Evolutionary conservation across 2,113 vertebrate species (phyloP), one percentile per base, ranked within the genome.

Genomic region (Centropus unirufus): DNA sequence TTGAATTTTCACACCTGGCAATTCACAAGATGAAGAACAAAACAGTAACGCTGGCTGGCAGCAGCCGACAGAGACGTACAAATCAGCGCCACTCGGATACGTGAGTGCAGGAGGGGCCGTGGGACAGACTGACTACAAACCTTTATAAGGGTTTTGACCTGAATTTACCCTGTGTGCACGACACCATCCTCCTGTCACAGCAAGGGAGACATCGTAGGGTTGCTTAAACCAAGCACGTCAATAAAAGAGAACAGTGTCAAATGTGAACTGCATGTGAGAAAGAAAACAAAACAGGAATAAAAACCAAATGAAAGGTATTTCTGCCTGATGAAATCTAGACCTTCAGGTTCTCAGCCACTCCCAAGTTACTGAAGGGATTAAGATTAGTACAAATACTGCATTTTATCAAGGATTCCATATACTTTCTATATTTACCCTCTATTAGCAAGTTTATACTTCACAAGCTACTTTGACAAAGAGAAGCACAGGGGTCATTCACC

Each of bases 1-100:
- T 75, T 91, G 95, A 34, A 57, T 77, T 83, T 83, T 86, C 86
- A 91, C 83, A 90, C 81, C 90, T 93, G 94, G 93, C 83, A 87
- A 20, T 82, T 81, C 49, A 29, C 6, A 80, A 39, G 59, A 42
- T 89, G 83, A 92, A 17, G 92, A 96, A 93, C 76, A 62, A 8
- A 91, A 90, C 61, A 39, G 73, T 52, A 91, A 93, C 34, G 12
- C 1, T 51, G 58, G 22, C 0, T 83, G 95, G 91, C 91, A 87
- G 79, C 74, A 90, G 63, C 59, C 85, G 87, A 95, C 79, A 77
- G 74, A 63, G 40, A 86, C 40, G 23, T 1, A 51, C 76, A 67
- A 81, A 75, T 14, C 75, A 47, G 82, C 36, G 73, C 47, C 47
- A 34, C 63, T 36, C 64, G 15, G 21, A 19, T 0, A 24, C 24